Conservation (phyloP, 2,888 invertebrate genomes). For the Hoplodrina ambigua region DNA sequence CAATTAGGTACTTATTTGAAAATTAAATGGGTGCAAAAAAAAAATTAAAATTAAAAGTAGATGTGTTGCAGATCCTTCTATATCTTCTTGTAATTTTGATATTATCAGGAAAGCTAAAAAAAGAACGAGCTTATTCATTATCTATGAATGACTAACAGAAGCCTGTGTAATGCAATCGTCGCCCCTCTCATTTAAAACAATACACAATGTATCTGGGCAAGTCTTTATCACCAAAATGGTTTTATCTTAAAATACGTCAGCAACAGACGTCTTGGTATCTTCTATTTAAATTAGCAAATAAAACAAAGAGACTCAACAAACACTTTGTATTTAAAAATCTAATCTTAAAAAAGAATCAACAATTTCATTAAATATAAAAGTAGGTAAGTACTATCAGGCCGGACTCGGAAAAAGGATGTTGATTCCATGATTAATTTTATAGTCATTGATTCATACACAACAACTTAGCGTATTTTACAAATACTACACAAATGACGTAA, state of each 20-base stretch:
- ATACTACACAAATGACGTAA: constrained; percentile 79
- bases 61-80: background rate
- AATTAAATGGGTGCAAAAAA: background rate
- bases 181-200: constrained; percentile 26
- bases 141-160: background rate
- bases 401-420: constrained; percentile 52
- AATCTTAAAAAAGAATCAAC: constrained; percentile 15
- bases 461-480: constrained; percentile 72
- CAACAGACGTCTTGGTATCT: constrained; percentile 39
- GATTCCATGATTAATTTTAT: constrained; percentile 53
- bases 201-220: background rate
- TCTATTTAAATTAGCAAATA: constrained; percentile 25
- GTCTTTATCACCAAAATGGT: constrained; percentile 27
- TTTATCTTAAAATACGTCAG: constrained; percentile 47
- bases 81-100: background rate
- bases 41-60: too few species aligned
- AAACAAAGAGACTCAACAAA: constrained; percentile 24
- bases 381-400: constrained; percentile 4
- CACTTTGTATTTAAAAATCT: constrained; percentile 14
- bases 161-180: constrained; percentile 5
- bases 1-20: background rate
- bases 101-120: background rate
- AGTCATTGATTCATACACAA: constrained; percentile 66
- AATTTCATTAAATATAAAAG: background rate
- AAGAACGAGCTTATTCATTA: background rate